These are phyloP conservation scores for Trogon melanurus DNA, from an alignment of 2,113 vertebrate species.

Conservation along the genomic window DNA sequence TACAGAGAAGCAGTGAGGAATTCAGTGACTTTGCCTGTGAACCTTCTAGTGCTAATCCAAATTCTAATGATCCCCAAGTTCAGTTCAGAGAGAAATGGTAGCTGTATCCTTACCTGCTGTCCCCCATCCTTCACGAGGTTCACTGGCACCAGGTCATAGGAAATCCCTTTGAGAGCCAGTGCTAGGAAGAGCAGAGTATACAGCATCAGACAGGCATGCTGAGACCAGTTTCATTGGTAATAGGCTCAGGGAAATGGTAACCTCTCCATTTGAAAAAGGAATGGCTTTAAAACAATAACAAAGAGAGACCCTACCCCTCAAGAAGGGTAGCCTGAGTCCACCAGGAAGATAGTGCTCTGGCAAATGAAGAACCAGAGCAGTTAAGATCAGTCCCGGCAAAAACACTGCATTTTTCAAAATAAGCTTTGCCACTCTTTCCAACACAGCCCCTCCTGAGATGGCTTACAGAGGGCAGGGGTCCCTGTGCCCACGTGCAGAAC, in stretches of 20 bases:
- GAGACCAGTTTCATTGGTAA: neutral
- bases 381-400: neutral
- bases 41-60: neutral
- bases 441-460: neutral
- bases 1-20: neutral
- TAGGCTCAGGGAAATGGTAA: neutral
- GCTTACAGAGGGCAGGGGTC: neutral
- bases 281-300: neutral
- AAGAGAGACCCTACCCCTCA: neutral
- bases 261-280: neutral
- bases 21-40: neutral
- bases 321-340: neutral
- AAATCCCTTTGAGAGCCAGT: slow-evolving; percentile 91
- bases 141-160: slow-evolving; percentile 85
- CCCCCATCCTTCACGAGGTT: slow-evolving; percentile 91
- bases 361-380: neutral
- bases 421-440: neutral
- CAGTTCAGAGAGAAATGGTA: neutral
- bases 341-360: neutral
- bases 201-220: neutral
- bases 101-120: slow-evolving; percentile 84
- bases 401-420: neutral
- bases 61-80: neutral
- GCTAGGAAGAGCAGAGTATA: slow-evolving; percentile 73
- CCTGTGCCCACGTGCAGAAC: neutral